Percentiles rank a stretch among this genome's conserved stretches.
Evolutionary conservation across 2,888 invertebrate species (phyloP).

Genomic region (Mythimna albipuncta): DNA sequence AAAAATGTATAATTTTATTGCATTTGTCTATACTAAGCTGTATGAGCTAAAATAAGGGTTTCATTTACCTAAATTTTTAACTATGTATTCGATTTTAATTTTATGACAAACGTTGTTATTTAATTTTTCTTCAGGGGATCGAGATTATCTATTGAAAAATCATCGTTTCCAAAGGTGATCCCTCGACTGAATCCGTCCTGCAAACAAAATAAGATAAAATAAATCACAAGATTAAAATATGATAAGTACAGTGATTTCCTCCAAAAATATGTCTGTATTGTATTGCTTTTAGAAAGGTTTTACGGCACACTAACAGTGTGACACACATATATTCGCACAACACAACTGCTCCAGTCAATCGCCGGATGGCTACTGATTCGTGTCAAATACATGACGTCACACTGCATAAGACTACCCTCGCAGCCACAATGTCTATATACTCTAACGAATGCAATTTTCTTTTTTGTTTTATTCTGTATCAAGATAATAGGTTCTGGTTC

Average conservation of each 20-base stretch:
- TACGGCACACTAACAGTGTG: too few species aligned
- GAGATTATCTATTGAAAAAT: constrained; percentile 98
- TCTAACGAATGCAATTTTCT: too few species aligned
- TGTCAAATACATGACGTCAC: too few species aligned
- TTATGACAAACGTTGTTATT: constrained; percentile 65
- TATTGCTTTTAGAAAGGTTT: too few species aligned
- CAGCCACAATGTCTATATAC: too few species aligned
- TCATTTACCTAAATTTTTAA: constrained; percentile 72
- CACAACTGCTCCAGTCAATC: too few species aligned
- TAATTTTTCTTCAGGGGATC: constrained; percentile 96
- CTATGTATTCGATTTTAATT: constrained; percentile 67
- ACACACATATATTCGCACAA: too few species aligned
- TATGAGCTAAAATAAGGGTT: constrained; percentile 78
- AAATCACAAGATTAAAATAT: neutral
- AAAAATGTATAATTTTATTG: constrained; percentile 72
- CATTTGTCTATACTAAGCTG: constrained; percentile 76
- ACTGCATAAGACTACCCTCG: too few species aligned
- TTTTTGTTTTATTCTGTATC: too few species aligned
- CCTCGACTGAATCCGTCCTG: constrained; percentile 98
- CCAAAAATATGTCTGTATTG: constrained; percentile 22
- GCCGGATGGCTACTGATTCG: too few species aligned
- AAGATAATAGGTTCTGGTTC: too few species aligned
- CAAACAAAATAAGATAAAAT: constrained; percentile 72
- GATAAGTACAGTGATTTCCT: neutral
- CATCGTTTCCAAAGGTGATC: constrained; percentile 96